Conservation (phyloP, 2,888 invertebrate genomes). For the Julus scanicus region DNA sequence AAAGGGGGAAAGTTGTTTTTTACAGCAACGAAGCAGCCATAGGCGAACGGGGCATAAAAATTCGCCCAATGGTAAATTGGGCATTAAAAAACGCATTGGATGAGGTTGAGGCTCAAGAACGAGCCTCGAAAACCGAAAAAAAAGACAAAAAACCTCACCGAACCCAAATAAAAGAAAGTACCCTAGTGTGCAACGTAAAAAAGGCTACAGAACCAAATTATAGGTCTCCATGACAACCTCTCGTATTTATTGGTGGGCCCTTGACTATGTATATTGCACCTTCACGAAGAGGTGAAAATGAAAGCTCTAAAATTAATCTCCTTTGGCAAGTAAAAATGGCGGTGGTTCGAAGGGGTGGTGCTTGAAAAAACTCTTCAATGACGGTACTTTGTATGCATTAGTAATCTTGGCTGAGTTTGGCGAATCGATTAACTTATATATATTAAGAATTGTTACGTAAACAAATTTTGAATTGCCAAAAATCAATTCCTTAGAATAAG, state of each 20-base stretch:
- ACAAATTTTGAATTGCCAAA: too few species aligned
- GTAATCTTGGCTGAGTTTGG: background rate
- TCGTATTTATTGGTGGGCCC: slow-evolving; percentile 7
- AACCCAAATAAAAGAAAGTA: slow-evolving; percentile 42
- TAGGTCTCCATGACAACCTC: slow-evolving; percentile 24
- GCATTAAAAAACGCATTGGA: slow-evolving; percentile 39
- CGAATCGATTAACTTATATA: too few species aligned
- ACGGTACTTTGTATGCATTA: background rate
- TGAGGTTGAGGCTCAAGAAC: slow-evolving; percentile 14
- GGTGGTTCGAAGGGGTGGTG: background rate
- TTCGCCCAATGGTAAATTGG: slow-evolving; percentile 39
- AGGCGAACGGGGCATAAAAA: slow-evolving; percentile 21
- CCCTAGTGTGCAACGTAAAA: background rate
- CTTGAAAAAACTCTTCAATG: background rate
- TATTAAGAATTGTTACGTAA: too few species aligned
- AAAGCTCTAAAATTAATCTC: background rate
- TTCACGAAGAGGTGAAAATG: slow-evolving; percentile 16
- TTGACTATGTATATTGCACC: slow-evolving; percentile 17
- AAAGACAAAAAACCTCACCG: background rate
- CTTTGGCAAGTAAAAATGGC: background rate
- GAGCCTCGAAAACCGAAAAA: background rate
- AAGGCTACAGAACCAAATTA: slow-evolving; percentile 21
- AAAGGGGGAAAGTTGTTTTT: slow-evolving; percentile 39
- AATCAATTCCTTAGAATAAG: too few species aligned
- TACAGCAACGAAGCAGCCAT: background rate